Conservation (phyloP, 2,797 vertebrate genomes). For the Pelobates cultripes region DNA sequence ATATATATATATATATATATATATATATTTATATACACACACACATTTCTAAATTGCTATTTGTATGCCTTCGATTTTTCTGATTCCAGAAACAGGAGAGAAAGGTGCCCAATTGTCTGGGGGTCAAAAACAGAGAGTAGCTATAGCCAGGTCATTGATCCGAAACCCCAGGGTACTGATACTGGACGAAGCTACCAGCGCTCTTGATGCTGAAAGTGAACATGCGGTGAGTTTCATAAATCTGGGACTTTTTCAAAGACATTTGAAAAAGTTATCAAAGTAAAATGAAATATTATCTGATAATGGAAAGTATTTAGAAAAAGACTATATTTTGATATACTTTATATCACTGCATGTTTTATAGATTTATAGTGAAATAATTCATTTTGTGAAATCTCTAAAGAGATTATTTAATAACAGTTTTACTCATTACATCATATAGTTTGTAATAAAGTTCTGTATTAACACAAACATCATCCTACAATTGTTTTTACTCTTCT, state of each 20-base stretch:
- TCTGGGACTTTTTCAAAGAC: not conserved
- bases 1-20: not conserved
- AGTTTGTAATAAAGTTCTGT: no score
- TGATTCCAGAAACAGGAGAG: slow-evolving; percentile 84
- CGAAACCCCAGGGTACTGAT: slow-evolving; percentile 86
- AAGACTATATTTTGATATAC: no score
- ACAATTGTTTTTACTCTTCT: no score
- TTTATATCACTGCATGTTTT: no score
- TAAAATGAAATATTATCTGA: no score
- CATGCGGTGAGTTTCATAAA: slow-evolving; percentile 77
- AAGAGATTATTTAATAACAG: no score
- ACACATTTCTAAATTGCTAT: no score
- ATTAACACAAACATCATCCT: no score
- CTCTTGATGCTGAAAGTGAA: slow-evolving; percentile 92
- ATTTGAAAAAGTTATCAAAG: not conserved
- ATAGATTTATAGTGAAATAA: no score
- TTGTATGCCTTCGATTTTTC: not conserved
- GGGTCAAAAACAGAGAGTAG: slow-evolving; percentile 94
- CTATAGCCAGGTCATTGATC: slow-evolving; percentile 91
- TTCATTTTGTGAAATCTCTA: no score
- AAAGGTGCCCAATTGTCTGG: slow-evolving; percentile 93
- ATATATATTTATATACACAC: not conserved
- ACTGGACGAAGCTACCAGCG: slow-evolving; percentile 94
- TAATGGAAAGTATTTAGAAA: no score
- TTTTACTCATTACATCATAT: no score